Percentiles rank a stretch among this genome's conserved stretches.
Evolutionary conservation across 2,888 invertebrate genomes (phyloP).

Genomic region (Amitus sp.): DNA sequence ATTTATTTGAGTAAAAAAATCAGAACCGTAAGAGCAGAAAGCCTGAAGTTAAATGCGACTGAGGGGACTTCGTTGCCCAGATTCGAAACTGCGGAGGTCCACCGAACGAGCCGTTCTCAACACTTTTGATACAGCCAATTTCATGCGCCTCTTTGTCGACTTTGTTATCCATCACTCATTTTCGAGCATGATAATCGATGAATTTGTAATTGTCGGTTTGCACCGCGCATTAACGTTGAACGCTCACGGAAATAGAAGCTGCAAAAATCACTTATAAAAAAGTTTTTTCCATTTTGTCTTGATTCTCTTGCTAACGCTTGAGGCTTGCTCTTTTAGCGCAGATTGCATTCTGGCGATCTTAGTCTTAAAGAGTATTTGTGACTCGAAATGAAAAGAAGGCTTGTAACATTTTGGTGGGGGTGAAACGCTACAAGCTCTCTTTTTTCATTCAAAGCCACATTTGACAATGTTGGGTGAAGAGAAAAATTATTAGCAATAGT

Average conservation of each 20-base stretch:
- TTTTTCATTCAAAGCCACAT: no score
- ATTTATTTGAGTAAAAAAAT: neutral
- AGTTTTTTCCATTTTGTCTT: no score
- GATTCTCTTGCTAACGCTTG: no score
- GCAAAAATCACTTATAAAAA: slow-evolving; percentile 53
- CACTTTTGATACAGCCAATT: slow-evolving; percentile 75
- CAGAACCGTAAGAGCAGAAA: slow-evolving; percentile 13
- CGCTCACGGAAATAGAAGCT: slow-evolving; percentile 71
- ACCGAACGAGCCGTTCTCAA: slow-evolving; percentile 73
- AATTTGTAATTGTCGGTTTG: slow-evolving; percentile 76
- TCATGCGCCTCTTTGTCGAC: slow-evolving; percentile 75
- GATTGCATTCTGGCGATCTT: no score
- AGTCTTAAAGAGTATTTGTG: no score
- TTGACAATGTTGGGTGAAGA: no score
- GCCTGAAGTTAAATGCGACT: slow-evolving; percentile 7
- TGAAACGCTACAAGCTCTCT: no score
- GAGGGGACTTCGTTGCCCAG: slow-evolving; percentile 74
- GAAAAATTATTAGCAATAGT: no score
- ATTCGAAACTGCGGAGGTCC: slow-evolving; percentile 73
- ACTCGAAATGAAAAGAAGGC: no score
- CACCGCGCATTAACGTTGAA: slow-evolving; percentile 78
- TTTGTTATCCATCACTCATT: slow-evolving; percentile 74
- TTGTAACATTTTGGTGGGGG: no score
- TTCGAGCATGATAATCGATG: slow-evolving; percentile 68
- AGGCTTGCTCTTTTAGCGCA: no score